phyloP scores from a whole-genome alignment of 2,797 vertebrate genomes.

The Ctenopoma kingsleyae region DNA sequence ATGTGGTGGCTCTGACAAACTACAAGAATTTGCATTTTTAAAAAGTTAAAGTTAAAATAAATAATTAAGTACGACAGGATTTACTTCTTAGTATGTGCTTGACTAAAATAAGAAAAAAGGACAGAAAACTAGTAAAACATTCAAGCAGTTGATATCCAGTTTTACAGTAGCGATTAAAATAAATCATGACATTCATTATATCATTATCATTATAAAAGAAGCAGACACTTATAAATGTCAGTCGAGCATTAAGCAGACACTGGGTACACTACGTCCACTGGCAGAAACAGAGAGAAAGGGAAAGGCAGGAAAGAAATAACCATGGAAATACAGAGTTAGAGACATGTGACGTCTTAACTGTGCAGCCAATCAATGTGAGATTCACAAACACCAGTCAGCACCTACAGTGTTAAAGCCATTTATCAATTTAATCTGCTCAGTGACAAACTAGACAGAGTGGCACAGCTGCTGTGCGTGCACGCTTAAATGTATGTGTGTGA shows the following conservation, averaged over 20 bases:
- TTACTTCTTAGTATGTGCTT: neutral
- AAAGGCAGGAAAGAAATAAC: constrained; percentile 16
- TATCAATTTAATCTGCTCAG: constrained; percentile 43
- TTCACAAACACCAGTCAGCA: constrained; percentile 32
- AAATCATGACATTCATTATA: constrained; percentile 16
- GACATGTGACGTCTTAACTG: constrained; percentile 42
- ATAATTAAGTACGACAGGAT: constrained; percentile 12
- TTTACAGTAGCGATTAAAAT: constrained; percentile 19
- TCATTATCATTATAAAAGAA: constrained; percentile 45
- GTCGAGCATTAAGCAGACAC: constrained; percentile 45
- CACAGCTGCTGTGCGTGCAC: constrained; percentile 19
- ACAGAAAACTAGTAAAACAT: constrained; percentile 1
- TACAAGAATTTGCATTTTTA: neutral
- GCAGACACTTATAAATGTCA: constrained; percentile 50
- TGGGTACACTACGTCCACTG: constrained; percentile 18
- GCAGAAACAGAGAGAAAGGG: neutral
- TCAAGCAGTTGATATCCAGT: constrained; percentile 15
- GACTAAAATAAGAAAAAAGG: constrained; percentile 9
- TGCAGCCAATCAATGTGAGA: constrained; percentile 37
- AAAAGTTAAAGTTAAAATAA: neutral
- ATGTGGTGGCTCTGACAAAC: constrained; percentile 5
- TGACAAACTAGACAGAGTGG: constrained; percentile 29
- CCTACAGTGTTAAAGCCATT: constrained; percentile 48
- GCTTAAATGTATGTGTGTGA: constrained; percentile 3
- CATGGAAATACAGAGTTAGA: constrained; percentile 24